A percentile compares a stretch with the other conserved stretches of the same genome.
Evolutionary conservation across 2,113 vertebrate genomes (phyloP).

Genomic region (Nestor notabilis): DNA sequence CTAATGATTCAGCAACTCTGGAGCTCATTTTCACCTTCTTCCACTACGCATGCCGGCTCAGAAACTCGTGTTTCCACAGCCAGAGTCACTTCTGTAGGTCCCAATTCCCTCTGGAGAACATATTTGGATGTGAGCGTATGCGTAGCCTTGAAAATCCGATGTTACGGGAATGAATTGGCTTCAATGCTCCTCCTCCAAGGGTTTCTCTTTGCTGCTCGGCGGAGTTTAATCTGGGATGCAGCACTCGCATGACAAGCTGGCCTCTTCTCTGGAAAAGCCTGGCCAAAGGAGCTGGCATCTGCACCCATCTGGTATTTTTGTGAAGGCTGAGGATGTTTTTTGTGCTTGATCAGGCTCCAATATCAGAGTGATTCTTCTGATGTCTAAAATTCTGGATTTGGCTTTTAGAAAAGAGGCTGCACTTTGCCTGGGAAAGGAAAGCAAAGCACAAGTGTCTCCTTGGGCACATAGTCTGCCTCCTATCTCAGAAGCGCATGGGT

Average conservation of each 20-base stretch:
- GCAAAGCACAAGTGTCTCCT: not conserved
- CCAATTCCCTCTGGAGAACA: not conserved
- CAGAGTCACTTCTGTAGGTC: conserved; percentile 17
- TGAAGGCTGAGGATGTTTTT: conserved; percentile 14
- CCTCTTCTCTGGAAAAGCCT: conserved; percentile 3
- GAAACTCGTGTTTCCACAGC: not conserved
- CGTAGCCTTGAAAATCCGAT: not conserved
- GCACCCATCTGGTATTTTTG: conserved; percentile 50
- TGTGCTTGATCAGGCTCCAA: conserved; percentile 28
- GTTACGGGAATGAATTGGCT: not conserved
- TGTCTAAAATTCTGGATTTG: conserved; percentile 24
- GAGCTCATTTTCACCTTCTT: not conserved
- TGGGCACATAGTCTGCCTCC: not conserved
- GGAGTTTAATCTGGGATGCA: conserved; percentile 1
- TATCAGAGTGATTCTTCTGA: conserved; percentile 2
- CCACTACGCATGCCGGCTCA: not conserved
- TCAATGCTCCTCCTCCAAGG: not conserved
- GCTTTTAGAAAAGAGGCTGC: not conserved
- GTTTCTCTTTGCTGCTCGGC: not conserved
- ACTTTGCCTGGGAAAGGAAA: not conserved
- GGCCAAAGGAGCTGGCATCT: conserved; percentile 42
- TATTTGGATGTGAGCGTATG: not conserved
- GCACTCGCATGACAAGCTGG: conserved; percentile 13
- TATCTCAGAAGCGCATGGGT: not conserved
- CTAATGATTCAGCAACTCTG: not conserved